These are phyloP conservation scores for Adelosebastes latens DNA, from an alignment of 2,797 vertebrate species.

Conservation along the genomic window DNA sequence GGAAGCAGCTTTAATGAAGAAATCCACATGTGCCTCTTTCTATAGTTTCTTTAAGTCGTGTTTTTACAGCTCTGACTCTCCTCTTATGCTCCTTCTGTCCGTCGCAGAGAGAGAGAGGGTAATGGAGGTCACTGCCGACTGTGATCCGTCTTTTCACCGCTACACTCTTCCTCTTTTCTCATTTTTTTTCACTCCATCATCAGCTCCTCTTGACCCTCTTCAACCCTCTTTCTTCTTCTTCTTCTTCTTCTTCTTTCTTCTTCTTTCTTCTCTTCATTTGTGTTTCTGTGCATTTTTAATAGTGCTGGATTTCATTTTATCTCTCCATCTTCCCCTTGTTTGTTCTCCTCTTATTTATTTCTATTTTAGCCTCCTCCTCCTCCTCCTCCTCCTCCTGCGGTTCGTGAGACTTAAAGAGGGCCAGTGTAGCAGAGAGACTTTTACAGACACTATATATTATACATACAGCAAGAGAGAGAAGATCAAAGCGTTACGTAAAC, in stretches of 20 bases:
- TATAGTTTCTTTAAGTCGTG: conserved; percentile 18
- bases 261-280: background rate
- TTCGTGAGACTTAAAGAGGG: background rate
- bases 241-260: background rate
- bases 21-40: background rate
- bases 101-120: conserved; percentile 32
- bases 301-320: background rate
- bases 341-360: conserved; percentile 7
- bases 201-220: conserved; percentile 19
- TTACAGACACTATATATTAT: conserved; percentile 37
- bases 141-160: conserved; percentile 33
- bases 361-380: background rate
- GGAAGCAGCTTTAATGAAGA: conserved; percentile 14
- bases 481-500: conserved; percentile 37
- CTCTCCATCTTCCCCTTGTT: background rate
- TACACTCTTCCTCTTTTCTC: conserved; percentile 6
- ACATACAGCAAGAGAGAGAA: conserved; percentile 27
- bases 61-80: conserved; percentile 5
- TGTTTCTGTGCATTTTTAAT: conserved; percentile 7
- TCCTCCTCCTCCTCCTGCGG: background rate
- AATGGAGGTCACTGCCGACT: conserved; percentile 55
- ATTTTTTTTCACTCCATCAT: conserved; percentile 23
- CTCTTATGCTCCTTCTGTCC: conserved; percentile 8
- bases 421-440: conserved; percentile 2
- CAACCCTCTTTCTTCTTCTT: background rate